Evolutionary conservation across 2,888 invertebrate genomes (phyloP).

Genomic region (Linnaemya tessellans): DNA sequence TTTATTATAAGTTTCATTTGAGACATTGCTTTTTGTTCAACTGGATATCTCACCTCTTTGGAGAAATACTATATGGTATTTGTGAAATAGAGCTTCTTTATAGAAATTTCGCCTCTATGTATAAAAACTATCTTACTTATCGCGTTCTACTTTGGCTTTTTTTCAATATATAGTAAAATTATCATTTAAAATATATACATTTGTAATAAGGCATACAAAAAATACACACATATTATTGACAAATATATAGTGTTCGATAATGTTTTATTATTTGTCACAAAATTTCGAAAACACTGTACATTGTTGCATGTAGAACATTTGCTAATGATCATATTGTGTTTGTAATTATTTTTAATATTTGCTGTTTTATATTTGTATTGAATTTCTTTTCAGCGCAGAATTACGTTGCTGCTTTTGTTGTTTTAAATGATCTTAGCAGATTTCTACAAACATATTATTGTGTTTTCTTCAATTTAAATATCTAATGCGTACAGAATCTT

Average conservation of each 20-base stretch:
- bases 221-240: neutral
- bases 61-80: no score
- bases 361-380: constrained; percentile 17
- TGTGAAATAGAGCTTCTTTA: no score
- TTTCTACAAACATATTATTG: constrained; percentile 41
- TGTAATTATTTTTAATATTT: neutral
- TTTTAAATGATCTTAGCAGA: constrained; percentile 49
- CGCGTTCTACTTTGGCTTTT: neutral
- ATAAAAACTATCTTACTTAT: neutral
- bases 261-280: neutral
- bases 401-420: constrained; percentile 44
- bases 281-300: neutral
- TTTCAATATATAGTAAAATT: neutral
- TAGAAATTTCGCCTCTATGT: neutral
- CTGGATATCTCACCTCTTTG: no score
- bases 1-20: no score
- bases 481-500: constrained; percentile 15
- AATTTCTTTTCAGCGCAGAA: constrained; percentile 63
- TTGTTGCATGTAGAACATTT: constrained; percentile 28
- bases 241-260: constrained; percentile 7
- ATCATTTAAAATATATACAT: constrained; percentile 5
- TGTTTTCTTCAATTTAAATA: constrained; percentile 27
- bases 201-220: neutral
- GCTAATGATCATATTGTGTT: constrained; percentile 17
- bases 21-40: no score